phyloP scores from a whole-genome alignment of 2,888 invertebrate genomes.

The Andrena camellia region DNA sequence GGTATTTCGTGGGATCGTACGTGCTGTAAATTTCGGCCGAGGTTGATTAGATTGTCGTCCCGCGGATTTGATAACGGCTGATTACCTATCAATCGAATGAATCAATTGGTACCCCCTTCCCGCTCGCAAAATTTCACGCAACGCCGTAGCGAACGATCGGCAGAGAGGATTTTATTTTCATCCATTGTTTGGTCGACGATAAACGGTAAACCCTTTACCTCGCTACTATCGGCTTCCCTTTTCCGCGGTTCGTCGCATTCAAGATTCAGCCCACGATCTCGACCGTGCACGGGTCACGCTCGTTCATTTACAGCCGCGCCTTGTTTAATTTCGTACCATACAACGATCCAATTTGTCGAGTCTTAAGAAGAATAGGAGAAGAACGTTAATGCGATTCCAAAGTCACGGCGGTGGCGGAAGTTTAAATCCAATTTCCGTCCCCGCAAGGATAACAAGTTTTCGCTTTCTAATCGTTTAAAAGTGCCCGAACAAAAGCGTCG shows the following conservation, averaged over 20 bases:
- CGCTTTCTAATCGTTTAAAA: slow-evolving; percentile 34
- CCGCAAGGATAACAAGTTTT: slow-evolving; percentile 37
- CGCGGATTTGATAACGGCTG: slow-evolving; percentile 58
- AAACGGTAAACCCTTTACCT: too few relatives aligned
- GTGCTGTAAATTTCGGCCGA: slow-evolving; percentile 51
- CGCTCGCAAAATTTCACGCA: slow-evolving; percentile 4
- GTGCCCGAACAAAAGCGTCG: slow-evolving; percentile 36
- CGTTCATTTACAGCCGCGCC: too few relatives aligned
- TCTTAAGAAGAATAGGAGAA: neutral
- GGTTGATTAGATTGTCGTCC: slow-evolving; percentile 61
- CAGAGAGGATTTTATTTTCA: neutral
- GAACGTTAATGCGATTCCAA: slow-evolving; percentile 5
- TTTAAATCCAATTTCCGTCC: slow-evolving; percentile 14
- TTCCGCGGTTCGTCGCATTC: too few relatives aligned
- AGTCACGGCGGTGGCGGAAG: slow-evolving; percentile 1
- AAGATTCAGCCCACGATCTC: too few relatives aligned
- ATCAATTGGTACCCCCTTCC: slow-evolving; percentile 20
- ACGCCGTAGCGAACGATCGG: neutral
- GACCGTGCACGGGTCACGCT: too few relatives aligned
- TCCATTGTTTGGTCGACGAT: too few relatives aligned
- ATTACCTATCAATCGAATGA: slow-evolving; percentile 61
- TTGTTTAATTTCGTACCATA: neutral
- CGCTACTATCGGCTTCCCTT: too few relatives aligned
- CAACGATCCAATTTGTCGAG: neutral
- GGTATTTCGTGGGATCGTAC: slow-evolving; percentile 57